Base-by-base conservation (phyloP, 2,888 invertebrate species). In the Chrysolina haemoptera region DNA sequence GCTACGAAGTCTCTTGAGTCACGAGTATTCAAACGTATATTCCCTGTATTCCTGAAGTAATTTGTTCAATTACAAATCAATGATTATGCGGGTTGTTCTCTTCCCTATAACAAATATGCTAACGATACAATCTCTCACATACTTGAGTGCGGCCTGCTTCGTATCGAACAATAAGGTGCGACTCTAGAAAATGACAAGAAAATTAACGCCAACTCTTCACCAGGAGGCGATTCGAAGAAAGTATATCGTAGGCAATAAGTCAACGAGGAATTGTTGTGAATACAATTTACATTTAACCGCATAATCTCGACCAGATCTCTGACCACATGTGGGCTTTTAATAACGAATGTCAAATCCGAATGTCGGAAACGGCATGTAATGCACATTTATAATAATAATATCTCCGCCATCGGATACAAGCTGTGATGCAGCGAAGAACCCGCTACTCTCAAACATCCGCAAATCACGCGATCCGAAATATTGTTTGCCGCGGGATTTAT, bases 321-420 rank as follows among this genome's bases (percentile, higher is more conserved):
- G 73, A 73, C 73, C 73, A 73, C 70, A 73, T 73, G 73, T 73
- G 73, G 69, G 70, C 73, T 73, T 73, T 66, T 70, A 73, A 69
- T 73, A 73, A 73, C 68, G 43, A 73, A 69, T 62, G 73, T 73
- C 73, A 73, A 73, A 73, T 65, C 46, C 69, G 48, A 70, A 65
- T 70, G 73, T 73, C 73, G 73, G 73, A 69, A 70, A 73, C 69
- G 73, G 62, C 69, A 50, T 70, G 73, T 65, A 62, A 70, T 48
- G 65, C 62, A 70, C 73, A 73, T 73, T 65, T 48, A 59, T 59
- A 59, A 59, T 59, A 59, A 59, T 59, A 59, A 59, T 59, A 59
- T 59, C 59, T 59, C 59, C 59, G 59, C 59, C 59, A 59, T 59
- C 59, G 59, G 59, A 59, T 59, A 59, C 59, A 59, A 59, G 59